Conservation (phyloP, 1,140 invertebrate genomes). For the Penaeus vannamei region DNA sequence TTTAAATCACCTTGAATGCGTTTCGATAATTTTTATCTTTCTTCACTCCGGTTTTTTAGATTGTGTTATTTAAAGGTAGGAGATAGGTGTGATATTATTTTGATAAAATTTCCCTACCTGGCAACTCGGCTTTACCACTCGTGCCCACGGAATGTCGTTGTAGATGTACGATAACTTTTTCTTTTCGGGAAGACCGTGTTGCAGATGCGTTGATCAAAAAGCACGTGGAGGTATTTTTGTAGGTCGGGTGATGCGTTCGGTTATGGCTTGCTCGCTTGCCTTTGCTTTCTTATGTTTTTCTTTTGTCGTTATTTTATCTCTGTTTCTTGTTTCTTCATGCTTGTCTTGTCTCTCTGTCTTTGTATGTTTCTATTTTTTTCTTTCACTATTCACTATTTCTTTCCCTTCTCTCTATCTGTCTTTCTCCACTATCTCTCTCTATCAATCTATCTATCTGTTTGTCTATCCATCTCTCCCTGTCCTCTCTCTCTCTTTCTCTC, state of each 20-base stretch:
- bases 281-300: not conserved
- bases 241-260: not conserved
- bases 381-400: not conserved
- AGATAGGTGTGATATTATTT: too few species aligned
- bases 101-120: not conserved
- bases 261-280: not conserved
- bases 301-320: too few species aligned
- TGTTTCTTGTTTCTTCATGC: too few species aligned
- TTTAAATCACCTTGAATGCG: not conserved
- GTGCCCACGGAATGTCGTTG: conserved; percentile 21
- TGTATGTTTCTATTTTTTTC: not conserved
- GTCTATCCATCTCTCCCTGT: not conserved
- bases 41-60: not conserved
- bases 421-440: not conserved
- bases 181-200: not conserved
- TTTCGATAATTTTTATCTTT: not conserved
- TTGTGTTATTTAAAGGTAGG: too few species aligned
- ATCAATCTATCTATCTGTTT: not conserved
- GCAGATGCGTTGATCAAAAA: not conserved
- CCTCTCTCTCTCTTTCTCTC: not conserved
- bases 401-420: too few species aligned
- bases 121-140: not conserved
- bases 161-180: conserved; percentile 1
- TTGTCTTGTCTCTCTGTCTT: too few species aligned
- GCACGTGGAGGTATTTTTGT: not conserved